A percentile compares a stretch with the other conserved stretches of the same genome.
These are phyloP conservation scores for Mechanitis messenoides DNA, from an alignment of 2,888 invertebrate species.

Conservation along the genomic window DNA sequence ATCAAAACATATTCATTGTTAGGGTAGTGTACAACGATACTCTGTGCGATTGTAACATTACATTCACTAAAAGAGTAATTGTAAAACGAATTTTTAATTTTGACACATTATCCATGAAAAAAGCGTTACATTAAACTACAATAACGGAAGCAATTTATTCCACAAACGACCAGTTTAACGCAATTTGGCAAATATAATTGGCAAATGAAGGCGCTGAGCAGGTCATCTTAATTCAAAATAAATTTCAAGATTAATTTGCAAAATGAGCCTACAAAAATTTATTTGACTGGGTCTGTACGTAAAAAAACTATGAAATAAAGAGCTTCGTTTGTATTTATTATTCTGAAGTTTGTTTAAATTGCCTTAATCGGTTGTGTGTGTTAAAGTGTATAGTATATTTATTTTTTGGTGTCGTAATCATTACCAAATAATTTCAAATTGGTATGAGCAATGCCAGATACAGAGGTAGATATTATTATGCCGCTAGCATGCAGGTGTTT, in stretches of 20 bases:
- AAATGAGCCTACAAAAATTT: slow-evolving; percentile 54
- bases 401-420: too few relatives aligned
- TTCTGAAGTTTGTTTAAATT: too few relatives aligned
- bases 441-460: neutral
- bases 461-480: neutral
- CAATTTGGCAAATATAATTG: slow-evolving; percentile 57
- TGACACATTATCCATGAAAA: slow-evolving; percentile 32
- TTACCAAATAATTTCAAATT: too few relatives aligned
- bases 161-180: slow-evolving; percentile 63
- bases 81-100: slow-evolving; percentile 37
- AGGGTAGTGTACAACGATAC: too few relatives aligned
- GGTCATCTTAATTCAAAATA: slow-evolving; percentile 53
- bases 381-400: too few relatives aligned
- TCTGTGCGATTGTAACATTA: too few relatives aligned
- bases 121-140: slow-evolving; percentile 45
- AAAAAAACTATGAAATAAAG: neutral
- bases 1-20: too few relatives aligned
- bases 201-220: slow-evolving; percentile 47
- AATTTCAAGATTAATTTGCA: slow-evolving; percentile 60
- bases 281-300: slow-evolving; percentile 38
- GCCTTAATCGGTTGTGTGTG: too few relatives aligned
- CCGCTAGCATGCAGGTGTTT: neutral
- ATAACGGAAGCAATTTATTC: slow-evolving; percentile 57
- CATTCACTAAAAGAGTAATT: neutral
- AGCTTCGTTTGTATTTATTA: too few relatives aligned